Evolutionary conservation across 2,888 invertebrate species (phyloP).

Genomic region (Xestia xanthographa): DNA sequence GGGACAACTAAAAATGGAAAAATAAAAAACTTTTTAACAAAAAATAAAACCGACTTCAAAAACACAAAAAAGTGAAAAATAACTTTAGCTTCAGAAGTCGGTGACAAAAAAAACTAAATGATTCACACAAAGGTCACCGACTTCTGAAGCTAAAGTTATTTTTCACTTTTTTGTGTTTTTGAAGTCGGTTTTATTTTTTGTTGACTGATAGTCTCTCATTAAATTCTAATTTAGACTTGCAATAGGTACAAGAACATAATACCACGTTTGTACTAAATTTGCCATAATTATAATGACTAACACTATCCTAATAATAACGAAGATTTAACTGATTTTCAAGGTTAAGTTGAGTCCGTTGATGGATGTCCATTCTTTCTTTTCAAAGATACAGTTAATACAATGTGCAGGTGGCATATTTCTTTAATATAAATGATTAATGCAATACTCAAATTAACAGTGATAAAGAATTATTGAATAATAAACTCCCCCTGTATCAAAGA

Average conservation of each 20-base stretch:
- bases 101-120: too few species aligned
- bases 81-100: too few species aligned
- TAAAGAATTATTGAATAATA: conserved; percentile 12
- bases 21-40: too few species aligned
- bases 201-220: too few species aligned
- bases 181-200: too few species aligned
- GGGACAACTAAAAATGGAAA: too few species aligned
- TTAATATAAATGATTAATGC: neutral
- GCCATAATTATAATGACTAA: neutral
- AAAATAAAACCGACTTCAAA: too few species aligned
- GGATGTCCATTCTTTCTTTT: neutral
- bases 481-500: conserved; percentile 13
- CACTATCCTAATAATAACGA: neutral
- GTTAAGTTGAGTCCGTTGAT: neutral
- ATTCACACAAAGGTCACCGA: too few species aligned
- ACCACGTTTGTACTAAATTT: neutral
- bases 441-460: neutral
- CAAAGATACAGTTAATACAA: neutral
- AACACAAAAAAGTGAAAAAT: too few species aligned
- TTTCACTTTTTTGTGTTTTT: too few species aligned
- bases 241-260: neutral
- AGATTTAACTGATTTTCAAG: neutral
- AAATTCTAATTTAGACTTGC: neutral
- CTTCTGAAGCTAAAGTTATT: too few species aligned
- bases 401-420: too few species aligned